Conservation (phyloP, 2,113 vertebrate genomes). For the Passer domesticus region DNA sequence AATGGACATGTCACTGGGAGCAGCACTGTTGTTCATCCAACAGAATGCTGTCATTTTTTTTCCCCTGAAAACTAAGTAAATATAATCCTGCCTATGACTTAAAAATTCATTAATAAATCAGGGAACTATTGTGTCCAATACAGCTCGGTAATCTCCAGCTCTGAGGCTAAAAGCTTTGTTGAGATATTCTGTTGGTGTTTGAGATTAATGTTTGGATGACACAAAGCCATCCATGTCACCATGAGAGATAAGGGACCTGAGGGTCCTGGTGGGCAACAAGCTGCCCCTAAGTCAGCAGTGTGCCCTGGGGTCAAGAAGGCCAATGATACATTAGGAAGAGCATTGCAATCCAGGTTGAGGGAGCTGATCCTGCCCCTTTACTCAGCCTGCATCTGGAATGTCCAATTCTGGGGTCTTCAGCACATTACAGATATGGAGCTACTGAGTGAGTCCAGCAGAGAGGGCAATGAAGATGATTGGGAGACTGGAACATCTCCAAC, state of each 20-base stretch:
- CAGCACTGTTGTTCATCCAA: neutral
- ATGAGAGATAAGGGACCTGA: neutral
- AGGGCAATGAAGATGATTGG: neutral
- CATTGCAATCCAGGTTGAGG: neutral
- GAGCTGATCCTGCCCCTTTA: neutral
- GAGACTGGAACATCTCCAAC: neutral
- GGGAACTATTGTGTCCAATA: fast-evolving
- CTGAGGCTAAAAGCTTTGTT: neutral
- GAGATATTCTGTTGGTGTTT: neutral
- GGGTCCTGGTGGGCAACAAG: neutral
- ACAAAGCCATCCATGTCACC: neutral
- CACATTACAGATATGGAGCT: neutral
- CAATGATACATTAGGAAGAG: neutral
- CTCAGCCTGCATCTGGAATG: neutral
- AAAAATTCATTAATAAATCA: neutral
- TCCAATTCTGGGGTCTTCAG: neutral
- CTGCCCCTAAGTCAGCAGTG: neutral
- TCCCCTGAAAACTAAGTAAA: neutral
- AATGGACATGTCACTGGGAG: neutral
- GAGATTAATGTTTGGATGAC: neutral
- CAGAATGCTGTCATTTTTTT: neutral
- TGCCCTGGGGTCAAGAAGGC: neutral
- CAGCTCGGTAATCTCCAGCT: neutral
- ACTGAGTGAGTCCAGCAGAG: neutral
- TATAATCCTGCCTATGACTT: neutral